Conservation (phyloP, 2,888 invertebrate species). For the Ditylenchus weischeri region DNA sequence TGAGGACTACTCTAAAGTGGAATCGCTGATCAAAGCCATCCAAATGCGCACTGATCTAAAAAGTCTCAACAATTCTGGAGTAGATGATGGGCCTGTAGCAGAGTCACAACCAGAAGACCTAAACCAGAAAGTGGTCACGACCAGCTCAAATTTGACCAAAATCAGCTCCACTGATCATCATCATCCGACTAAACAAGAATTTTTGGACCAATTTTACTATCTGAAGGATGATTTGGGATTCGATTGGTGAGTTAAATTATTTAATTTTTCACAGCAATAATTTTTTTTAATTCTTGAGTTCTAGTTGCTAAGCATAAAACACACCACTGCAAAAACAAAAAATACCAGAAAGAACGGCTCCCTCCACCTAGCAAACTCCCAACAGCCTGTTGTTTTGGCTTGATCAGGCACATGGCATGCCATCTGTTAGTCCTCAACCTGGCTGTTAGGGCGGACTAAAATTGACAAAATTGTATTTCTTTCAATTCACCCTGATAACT, state of each 20-base stretch:
- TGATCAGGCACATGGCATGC: too few species aligned
- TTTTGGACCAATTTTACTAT: constrained; percentile 22
- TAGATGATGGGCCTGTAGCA: background rate
- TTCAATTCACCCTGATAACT: too few species aligned
- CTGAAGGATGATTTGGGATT: constrained; percentile 19
- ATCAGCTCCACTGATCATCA: background rate
- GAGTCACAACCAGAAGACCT: background rate
- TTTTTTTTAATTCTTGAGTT: too few species aligned
- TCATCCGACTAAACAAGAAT: constrained; percentile 19
- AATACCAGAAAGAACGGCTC: too few species aligned
- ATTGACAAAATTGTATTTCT: too few species aligned
- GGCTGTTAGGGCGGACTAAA: too few species aligned
- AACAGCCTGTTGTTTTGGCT: too few species aligned
- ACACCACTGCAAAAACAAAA: too few species aligned
- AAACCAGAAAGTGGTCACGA: background rate
- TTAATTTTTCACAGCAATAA: too few species aligned
- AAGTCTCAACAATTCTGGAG: background rate
- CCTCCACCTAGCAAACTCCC: too few species aligned
- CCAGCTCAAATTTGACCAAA: background rate
- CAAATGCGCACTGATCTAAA: constrained; percentile 25
- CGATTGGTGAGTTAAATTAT: constrained; percentile 21
- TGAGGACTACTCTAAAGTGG: constrained; percentile 26
- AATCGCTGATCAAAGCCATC: constrained; percentile 22
- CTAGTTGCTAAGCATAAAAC: too few species aligned
- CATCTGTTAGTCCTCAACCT: too few species aligned